phyloP scores from a whole-genome alignment of 2,797 vertebrate species.

The Poeciliopsis presidionis region DNA sequence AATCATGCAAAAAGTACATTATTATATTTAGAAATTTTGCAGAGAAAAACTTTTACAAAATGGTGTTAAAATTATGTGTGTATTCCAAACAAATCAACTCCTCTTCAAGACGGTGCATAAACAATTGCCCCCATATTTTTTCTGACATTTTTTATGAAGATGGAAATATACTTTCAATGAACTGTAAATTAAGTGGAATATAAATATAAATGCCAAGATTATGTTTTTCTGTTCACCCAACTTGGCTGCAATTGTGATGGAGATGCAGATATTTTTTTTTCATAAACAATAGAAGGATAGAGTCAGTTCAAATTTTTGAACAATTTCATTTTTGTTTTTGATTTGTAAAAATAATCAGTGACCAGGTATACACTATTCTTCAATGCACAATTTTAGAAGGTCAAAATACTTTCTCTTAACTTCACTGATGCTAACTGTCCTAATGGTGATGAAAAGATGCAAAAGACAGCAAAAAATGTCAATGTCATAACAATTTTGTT shows the following conservation, averaged over 20 bases:
- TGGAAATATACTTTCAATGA: neutral
- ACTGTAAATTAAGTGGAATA: neutral
- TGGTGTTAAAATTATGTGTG: neutral
- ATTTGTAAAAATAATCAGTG: neutral
- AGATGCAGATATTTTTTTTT: neutral
- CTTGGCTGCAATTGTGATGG: neutral
- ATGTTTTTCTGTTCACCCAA: neutral
- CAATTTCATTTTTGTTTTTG: neutral
- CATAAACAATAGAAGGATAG: neutral
- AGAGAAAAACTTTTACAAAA: slow-evolving; percentile 1
- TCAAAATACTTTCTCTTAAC: neutral
- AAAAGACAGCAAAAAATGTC: neutral
- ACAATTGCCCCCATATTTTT: neutral
- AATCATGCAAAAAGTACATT: slow-evolving; percentile 3
- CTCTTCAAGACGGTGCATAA: neutral
- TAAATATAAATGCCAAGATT: neutral
- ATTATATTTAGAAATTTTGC: neutral
- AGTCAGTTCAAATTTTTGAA: neutral
- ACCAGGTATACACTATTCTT: neutral
- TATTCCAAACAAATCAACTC: slow-evolving; percentile 1
- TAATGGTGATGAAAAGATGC: neutral
- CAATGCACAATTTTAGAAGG: neutral
- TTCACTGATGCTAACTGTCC: neutral
- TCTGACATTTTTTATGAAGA: slow-evolving; percentile 6
- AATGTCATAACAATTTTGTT: neutral